Evolutionary conservation across 2,888 invertebrate genomes (phyloP), one percentile per base, ranked within the genome.

Genomic region (Tenthredo distinguenda): DNA sequence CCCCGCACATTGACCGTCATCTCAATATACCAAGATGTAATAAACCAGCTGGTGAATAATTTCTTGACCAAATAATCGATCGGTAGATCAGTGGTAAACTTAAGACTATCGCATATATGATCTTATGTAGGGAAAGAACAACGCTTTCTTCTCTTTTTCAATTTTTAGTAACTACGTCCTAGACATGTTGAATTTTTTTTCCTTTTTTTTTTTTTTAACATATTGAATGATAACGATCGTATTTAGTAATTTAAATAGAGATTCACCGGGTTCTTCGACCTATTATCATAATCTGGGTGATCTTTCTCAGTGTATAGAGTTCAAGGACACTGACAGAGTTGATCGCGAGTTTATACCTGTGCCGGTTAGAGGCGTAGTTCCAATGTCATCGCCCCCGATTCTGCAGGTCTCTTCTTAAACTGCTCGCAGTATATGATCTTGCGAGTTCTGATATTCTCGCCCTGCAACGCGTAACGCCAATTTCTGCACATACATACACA

Each of bases 351-450:
- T 81, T 31, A n/a, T 81, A 81, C 58, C 58, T 62, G 40, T 40
- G 81, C 81, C 62, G 58, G 62, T 37, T 37, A 31, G 81, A 81
- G 81, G 81, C 81, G 81, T 81, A 81, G 81, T 62, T 62, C 81
- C 62, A 62, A 81, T 81, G 81, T 62, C 81, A 81, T 81, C 81
- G 81, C 81, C 81, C 81, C 62, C 81, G 81, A 81, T 81, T 62
- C 81, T 62, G 81, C 81, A 81, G 81, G 81, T 40, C 79, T 81
- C 26, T 21, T 81, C 62, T 81, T 62, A 40, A 81, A 81, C 58
- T 40, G 81, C 5, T 62, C 62, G 40, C 21, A 62, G 81, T 81
- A 81, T 81, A 81, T 62, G 47, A 34, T 62, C 34, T 62, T 55
- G 55, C 55, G 10, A 37, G 76, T 26, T 26, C 77, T 31, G 77